Base-by-base conservation (phyloP, 2,888 invertebrate genomes). In the Osmoderma eremita region DNA sequence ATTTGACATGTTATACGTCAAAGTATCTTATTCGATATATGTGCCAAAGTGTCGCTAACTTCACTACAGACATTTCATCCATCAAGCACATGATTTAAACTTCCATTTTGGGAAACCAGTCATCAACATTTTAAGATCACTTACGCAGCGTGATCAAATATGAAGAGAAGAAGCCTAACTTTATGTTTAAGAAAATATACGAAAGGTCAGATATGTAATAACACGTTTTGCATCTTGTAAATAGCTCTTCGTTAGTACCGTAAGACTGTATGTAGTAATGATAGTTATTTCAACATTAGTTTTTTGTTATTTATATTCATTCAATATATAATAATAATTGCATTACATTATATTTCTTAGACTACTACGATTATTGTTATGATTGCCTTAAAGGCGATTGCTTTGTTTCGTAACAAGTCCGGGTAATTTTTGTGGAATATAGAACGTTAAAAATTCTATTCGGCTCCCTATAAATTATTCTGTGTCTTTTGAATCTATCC, bases 191-290 rank as follows among this genome's bases (percentile, higher is more conserved):
- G 30, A 30, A 30, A 30, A 30, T 18, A 17, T 5, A 36, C 36
- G 56, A 15, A 56, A 56, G 10, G 17, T 39, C 18, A 41, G 5
- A 12, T 20, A 20, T n/a, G 13, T 36, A 30, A 3, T 30, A 42
- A 38, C 10, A 41, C 51, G 39, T 49, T 63, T 30, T 50, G 20
- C 42, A 41, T 38, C 49, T 17, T 74, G 74, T 74, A 74, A 58
- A 75, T 75, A 75, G 72, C 69, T 73, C 71, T 71, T 69, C 69
- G 69, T 72, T 75, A 75, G 73, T 71, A 73, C 71, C 70, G 73
- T 73, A 75, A 72, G 76, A 76, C 75, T 76, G 75, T 74, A 74
- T 74, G 71, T 76, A 76, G 72, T 71, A 72, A 67, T 30, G 38
- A 51, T 53, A 63, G 45, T 61, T 69, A 70, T 67, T 66, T 69